These are phyloP conservation scores for Ctenopoma multispine DNA, from an alignment of 2,797 vertebrate genomes.

Conservation along the genomic window DNA sequence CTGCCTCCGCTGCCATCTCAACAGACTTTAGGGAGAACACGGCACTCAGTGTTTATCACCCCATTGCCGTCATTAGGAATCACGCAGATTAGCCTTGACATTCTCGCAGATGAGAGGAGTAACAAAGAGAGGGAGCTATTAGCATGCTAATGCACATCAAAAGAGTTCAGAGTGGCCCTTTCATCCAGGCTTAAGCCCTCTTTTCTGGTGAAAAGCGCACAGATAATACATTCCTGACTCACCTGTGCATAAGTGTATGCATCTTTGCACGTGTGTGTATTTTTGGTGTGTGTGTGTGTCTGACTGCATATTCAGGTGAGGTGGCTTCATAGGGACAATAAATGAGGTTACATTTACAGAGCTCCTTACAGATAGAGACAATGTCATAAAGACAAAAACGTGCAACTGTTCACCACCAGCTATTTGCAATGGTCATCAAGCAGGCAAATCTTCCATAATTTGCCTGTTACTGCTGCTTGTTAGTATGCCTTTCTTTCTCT, in stretches of 20 bases:
- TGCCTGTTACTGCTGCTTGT: conserved; percentile 36
- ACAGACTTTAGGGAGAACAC: conserved; percentile 65
- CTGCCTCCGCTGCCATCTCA: conserved; percentile 31
- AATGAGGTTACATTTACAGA: conserved; percentile 44
- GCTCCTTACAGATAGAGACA: conserved; percentile 30
- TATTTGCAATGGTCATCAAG: conserved; percentile 54
- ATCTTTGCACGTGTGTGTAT: conserved; percentile 15
- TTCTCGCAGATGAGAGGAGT: conserved; percentile 73
- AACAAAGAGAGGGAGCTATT: conserved; percentile 76
- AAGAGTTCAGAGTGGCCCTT: conserved; percentile 72
- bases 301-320: conserved; percentile 33
- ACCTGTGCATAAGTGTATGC: conserved; percentile 37
- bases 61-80: conserved; percentile 71
- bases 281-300: neutral
- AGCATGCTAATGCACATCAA: conserved; percentile 79
- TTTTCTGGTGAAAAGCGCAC: conserved; percentile 43
- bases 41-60: conserved; percentile 71
- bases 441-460: conserved; percentile 47
- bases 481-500: conserved; percentile 61
- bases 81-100: conserved; percentile 78
- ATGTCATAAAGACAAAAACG: conserved; percentile 42
- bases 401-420: conserved; percentile 41
- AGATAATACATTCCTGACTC: conserved; percentile 64
- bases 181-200: conserved; percentile 70
- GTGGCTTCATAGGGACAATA: conserved; percentile 27